phyloP scores from a whole-genome alignment of 1,140 invertebrate species.

The Battus philenor region DNA sequence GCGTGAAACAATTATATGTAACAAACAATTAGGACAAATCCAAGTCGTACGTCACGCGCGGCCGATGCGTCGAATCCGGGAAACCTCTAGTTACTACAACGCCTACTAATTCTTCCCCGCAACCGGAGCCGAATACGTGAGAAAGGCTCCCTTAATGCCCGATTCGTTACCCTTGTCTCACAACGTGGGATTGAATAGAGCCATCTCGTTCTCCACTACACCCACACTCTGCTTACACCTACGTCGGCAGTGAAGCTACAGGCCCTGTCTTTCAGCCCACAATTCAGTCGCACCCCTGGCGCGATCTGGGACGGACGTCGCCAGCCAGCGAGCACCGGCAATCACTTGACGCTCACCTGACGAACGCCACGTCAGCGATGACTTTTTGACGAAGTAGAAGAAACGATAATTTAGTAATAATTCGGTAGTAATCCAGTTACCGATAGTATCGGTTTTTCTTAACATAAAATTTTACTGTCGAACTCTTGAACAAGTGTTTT shows the following conservation, averaged over 20 bases:
- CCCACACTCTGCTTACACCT: constrained; percentile 40
- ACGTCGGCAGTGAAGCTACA: constrained; percentile 26
- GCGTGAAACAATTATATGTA: too few species aligned
- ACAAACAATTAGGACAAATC: too few species aligned
- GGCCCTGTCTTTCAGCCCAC: constrained; percentile 42
- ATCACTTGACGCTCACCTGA: constrained; percentile 17
- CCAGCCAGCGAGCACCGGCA: constrained; percentile 5
- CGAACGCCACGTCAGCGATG: constrained; percentile 28
- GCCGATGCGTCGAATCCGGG: constrained; percentile 21
- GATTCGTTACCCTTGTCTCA: constrained; percentile 16
- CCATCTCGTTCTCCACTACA: constrained; percentile 30
- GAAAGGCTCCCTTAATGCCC: constrained; percentile 26
- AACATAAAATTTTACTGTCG: background rate
- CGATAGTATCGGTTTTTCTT: constrained; percentile 3
- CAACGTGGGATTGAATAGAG: constrained; percentile 7
- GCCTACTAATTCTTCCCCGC: constrained; percentile 53
- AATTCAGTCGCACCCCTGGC: constrained; percentile 40
- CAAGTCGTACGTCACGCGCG: background rate
- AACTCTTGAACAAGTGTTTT: constrained; percentile 9
- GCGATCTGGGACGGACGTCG: constrained; percentile 24
- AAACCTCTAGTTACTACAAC: constrained; percentile 48
- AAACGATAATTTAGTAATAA: too few species aligned
- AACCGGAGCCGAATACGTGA: constrained; percentile 30
- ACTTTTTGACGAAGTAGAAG: constrained; percentile 26
- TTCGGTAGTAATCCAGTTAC: background rate